Conservation (phyloP, 2,113 vertebrate genomes). For the Sterrhoptilus dennistouni region DNA sequence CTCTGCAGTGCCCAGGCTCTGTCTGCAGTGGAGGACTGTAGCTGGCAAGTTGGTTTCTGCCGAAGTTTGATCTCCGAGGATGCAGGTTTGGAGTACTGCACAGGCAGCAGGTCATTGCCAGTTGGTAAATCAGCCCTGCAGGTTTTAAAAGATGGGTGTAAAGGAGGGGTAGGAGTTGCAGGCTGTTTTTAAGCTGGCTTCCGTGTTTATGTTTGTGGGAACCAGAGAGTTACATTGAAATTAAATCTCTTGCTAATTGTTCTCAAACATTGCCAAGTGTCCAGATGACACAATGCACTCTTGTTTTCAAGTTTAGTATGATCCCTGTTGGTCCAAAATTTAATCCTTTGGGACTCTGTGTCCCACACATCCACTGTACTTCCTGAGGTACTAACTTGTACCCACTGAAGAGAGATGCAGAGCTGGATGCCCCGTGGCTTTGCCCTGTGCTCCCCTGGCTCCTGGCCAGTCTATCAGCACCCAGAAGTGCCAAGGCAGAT, state of each 20-base stretch:
- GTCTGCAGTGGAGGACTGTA: background rate
- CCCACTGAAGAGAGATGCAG: background rate
- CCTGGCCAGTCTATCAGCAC: background rate
- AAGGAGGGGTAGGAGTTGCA: background rate
- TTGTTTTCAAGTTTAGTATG: background rate
- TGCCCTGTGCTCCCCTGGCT: background rate
- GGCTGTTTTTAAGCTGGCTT: background rate
- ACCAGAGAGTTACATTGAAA: background rate
- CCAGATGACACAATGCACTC: background rate
- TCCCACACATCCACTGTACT: background rate
- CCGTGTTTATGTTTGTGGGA: background rate
- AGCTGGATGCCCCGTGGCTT: fast-evolving
- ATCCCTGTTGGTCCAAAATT: background rate
- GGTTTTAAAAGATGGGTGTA: background rate
- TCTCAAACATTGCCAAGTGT: background rate
- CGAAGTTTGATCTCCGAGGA: slow-evolving; percentile 14
- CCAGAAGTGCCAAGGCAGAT: background rate
- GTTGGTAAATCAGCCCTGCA: background rate
- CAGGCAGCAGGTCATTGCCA: slow-evolving; percentile 8
- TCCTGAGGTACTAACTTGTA: background rate
- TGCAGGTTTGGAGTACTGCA: background rate
- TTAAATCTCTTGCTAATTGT: background rate
- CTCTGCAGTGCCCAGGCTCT: background rate
- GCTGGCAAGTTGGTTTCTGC: background rate
- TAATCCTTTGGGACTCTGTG: background rate